Conservation (phyloP, 1,140 invertebrate genomes). For the Brachionus calyciflorus region DNA sequence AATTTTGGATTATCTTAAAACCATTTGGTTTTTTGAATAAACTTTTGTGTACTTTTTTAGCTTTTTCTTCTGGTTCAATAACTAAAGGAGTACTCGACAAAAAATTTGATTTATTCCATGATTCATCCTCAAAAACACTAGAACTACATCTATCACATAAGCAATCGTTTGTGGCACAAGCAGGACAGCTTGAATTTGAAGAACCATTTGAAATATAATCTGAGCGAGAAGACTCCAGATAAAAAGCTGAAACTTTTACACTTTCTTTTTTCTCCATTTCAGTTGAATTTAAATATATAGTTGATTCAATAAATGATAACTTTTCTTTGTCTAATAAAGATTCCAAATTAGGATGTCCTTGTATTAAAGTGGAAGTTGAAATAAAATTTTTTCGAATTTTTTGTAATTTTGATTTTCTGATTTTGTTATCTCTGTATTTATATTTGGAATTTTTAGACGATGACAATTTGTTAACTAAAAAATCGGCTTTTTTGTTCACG, state of each 20-base stretch:
- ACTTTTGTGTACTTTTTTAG: background rate
- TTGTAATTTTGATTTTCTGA: background rate
- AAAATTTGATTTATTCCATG: slow-evolving; percentile 3
- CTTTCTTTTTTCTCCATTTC: background rate
- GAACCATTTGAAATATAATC: background rate
- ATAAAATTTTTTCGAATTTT: background rate
- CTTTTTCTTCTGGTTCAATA: background rate
- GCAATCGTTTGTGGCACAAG: background rate
- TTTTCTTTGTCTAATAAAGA: background rate
- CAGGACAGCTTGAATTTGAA: background rate
- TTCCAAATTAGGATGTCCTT: too few relatives aligned
- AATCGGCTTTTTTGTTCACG: background rate
- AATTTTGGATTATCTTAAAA: background rate
- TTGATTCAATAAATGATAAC: background rate
- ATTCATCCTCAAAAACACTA: background rate
- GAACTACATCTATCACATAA: background rate
- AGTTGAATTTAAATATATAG: background rate
- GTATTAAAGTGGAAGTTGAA: background rate
- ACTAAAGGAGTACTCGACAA: background rate
- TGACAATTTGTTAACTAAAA: background rate
- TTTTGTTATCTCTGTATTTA: background rate
- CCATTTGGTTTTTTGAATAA: background rate
- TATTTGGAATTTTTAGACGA: background rate
- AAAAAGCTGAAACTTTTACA: background rate
- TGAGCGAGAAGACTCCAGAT: background rate